phyloP scores from a whole-genome alignment of 2,797 vertebrate genomes.

The Chaetophractus vellerosus region DNA sequence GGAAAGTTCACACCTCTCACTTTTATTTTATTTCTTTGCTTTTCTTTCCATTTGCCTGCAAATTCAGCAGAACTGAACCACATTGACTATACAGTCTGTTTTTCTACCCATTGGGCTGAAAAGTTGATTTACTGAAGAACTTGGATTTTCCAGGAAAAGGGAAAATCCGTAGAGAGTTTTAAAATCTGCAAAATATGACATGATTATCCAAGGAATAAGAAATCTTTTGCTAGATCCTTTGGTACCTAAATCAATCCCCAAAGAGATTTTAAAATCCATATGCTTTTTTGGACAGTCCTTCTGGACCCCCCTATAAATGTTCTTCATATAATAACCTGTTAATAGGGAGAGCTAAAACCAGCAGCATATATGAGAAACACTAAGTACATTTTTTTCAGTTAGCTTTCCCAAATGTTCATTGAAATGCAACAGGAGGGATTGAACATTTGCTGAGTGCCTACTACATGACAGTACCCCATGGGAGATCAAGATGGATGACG shows the following conservation, averaged over 20 bases:
- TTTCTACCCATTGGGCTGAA: conserved; percentile 69
- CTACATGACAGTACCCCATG: background rate
- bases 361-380: background rate
- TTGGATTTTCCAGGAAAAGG: conserved; percentile 68
- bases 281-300: conserved; percentile 31
- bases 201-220: conserved; percentile 78
- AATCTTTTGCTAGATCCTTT: conserved; percentile 64
- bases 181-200: conserved; percentile 69
- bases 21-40: conserved; percentile 80
- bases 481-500: background rate
- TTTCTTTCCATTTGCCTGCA: conserved; percentile 78
- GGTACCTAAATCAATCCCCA: conserved; percentile 70
- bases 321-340: conserved; percentile 49
- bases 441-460: background rate
- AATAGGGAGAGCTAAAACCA: conserved; percentile 8
- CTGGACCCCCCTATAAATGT: conserved; percentile 27
- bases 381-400: background rate
- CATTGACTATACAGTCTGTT: conserved; percentile 50
- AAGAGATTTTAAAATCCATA: conserved; percentile 55
- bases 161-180: conserved; percentile 70
- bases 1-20: conserved; percentile 81
- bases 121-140: conserved; percentile 78
- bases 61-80: conserved; percentile 73
- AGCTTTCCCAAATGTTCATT: background rate
- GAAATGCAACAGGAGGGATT: background rate